Evolutionary conservation across 2,888 invertebrate genomes (phyloP).

Genomic region (Antheraea yamamai): DNA sequence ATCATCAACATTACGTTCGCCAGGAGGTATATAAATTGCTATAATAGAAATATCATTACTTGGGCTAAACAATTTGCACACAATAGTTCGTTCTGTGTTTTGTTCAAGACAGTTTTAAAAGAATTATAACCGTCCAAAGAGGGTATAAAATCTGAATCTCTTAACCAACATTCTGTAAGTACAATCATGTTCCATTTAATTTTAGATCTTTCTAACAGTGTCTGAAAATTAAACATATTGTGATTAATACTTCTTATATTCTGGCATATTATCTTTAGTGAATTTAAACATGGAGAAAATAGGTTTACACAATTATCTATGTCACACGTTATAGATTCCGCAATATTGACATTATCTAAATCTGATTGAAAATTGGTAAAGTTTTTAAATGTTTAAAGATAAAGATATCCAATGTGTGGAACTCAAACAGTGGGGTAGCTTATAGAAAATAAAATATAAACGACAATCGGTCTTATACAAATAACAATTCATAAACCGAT

Average conservation of each 20-base stretch:
- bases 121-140: not conserved
- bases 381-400: not conserved
- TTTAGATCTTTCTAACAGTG: not conserved
- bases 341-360: not conserved
- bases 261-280: not conserved
- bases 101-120: not conserved
- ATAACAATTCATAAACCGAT: not conserved
- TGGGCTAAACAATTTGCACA: not conserved
- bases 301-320: not conserved
- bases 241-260: not conserved
- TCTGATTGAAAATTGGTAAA: not conserved
- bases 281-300: not conserved
- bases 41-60: not conserved
- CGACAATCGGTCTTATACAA: not conserved
- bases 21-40: not conserved
- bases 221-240: not conserved
- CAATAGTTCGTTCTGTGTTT: not conserved
- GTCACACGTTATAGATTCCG: not conserved
- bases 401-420: not conserved
- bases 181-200: not conserved
- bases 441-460: not conserved
- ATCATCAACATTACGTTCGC: not conserved
- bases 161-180: too few relatives aligned
- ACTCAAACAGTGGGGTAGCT: not conserved
- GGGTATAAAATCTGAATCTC: not conserved